These are phyloP conservation scores for Xiphophorus hellerii DNA, from an alignment of 2,113 vertebrate genomes.

Conservation along the genomic window DNA sequence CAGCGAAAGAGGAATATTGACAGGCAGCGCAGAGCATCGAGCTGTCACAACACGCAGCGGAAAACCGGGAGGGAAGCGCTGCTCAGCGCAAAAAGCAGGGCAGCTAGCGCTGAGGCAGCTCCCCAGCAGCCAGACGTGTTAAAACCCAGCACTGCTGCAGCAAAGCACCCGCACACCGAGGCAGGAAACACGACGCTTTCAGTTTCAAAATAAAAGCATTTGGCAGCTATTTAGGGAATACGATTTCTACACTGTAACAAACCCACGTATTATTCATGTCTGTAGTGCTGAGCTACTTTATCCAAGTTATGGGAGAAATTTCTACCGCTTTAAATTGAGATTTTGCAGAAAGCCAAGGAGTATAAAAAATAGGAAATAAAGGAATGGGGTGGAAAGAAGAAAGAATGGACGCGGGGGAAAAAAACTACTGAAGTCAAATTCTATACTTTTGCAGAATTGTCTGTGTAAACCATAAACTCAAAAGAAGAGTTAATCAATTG, in stretches of 20 bases:
- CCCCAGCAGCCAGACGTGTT: constrained; percentile 36
- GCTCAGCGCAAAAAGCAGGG: constrained; percentile 1
- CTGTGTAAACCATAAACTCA: background rate
- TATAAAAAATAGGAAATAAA: background rate
- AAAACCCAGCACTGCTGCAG: constrained; percentile 34
- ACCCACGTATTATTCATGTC: too few species aligned
- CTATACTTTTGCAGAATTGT: background rate
- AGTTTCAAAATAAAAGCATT: constrained; percentile 47
- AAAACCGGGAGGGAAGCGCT: background rate
- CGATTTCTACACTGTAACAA: too few species aligned
- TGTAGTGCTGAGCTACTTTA: too few species aligned
- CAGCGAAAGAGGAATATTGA: background rate
- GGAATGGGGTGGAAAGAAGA: background rate
- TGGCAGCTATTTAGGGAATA: too few species aligned
- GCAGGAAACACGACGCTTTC: constrained; percentile 1
- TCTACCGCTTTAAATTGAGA: too few species aligned
- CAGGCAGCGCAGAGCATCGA: background rate
- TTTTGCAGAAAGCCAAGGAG: too few species aligned
- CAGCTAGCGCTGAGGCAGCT: constrained; percentile 19
- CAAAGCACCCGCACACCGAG: background rate
- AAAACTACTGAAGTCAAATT: background rate
- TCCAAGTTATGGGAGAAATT: too few species aligned
- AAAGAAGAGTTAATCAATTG: background rate
- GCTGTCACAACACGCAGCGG: constrained; percentile 8
- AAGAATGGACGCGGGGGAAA: background rate